phyloP scores from a whole-genome alignment of 2,797 vertebrate species.

The Holocentrus rufus region DNA sequence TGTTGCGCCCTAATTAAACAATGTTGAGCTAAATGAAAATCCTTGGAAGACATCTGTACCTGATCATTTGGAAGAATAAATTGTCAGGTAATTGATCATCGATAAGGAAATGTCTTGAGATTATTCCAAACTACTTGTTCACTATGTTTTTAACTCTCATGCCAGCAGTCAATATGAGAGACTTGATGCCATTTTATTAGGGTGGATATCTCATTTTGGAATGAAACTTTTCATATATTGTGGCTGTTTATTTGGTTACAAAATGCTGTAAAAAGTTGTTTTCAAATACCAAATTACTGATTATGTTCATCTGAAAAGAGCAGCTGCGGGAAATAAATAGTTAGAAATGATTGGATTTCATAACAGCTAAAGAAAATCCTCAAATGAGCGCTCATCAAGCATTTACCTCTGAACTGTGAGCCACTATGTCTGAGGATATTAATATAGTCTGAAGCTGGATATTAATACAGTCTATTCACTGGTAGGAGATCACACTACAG shows the following conservation, averaged over 20 bases:
- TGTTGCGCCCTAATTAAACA: conserved; percentile 5
- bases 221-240: not conserved
- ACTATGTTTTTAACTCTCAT: too few relatives aligned
- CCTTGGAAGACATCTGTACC: not conserved
- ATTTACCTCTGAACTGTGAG: not conserved
- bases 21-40: not conserved
- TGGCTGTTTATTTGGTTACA: not conserved
- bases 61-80: not conserved
- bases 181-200: too few relatives aligned
- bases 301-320: too few relatives aligned
- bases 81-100: not conserved
- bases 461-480: not conserved
- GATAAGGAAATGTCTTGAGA: too few relatives aligned
- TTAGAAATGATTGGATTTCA: not conserved
- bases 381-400: not conserved
- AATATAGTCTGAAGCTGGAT: too few relatives aligned
- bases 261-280: not conserved
- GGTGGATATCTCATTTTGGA: too few relatives aligned
- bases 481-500: not conserved
- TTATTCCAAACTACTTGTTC: too few relatives aligned
- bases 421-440: not conserved
- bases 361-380: not conserved
- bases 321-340: too few relatives aligned
- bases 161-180: too few relatives aligned
- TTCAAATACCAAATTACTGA: too few relatives aligned